These are phyloP conservation scores for Pachydiplax longipennis DNA, from an alignment of 2,888 invertebrate species.

Conservation along the genomic window DNA sequence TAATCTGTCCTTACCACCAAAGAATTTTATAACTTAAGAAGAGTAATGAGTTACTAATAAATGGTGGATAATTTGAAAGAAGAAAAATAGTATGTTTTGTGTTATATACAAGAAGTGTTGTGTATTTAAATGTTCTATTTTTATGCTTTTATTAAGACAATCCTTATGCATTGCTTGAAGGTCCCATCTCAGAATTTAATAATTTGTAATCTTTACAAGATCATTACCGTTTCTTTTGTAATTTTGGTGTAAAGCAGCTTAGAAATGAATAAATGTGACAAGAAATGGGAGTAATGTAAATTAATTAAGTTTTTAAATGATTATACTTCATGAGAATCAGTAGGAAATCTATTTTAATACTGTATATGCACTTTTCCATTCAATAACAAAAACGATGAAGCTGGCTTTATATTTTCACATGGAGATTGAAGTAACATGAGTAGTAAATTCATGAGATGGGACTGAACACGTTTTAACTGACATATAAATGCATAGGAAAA, in stretches of 20 bases:
- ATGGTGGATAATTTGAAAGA: slow-evolving; percentile 39
- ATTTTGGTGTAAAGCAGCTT: too few relatives aligned
- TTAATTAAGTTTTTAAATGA: not conserved
- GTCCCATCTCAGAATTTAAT: not conserved
- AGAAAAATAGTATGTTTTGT: slow-evolving; percentile 32
- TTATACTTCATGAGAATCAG: not conserved
- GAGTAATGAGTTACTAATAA: slow-evolving; percentile 25
- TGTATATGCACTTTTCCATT: not conserved
- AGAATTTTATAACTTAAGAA: slow-evolving; percentile 31
- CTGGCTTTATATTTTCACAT: not conserved
- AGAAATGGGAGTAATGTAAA: too few relatives aligned
- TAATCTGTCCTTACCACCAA: slow-evolving; percentile 39
- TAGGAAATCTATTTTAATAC: not conserved
- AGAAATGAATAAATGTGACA: too few relatives aligned
- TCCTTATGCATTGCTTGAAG: not conserved
- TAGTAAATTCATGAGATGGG: not conserved
- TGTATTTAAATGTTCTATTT: slow-evolving; percentile 25
- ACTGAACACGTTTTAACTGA: not conserved
- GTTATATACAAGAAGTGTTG: slow-evolving; percentile 32
- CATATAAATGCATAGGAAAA: not conserved
- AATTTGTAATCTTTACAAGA: not conserved
- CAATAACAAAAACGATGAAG: not conserved
- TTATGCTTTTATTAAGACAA: slow-evolving; percentile 20
- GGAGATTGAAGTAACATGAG: not conserved
- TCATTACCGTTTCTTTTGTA: too few relatives aligned